These are phyloP conservation scores for Geococcyx californianus DNA, from an alignment of 2,113 vertebrate genomes.

Conservation along the genomic window DNA sequence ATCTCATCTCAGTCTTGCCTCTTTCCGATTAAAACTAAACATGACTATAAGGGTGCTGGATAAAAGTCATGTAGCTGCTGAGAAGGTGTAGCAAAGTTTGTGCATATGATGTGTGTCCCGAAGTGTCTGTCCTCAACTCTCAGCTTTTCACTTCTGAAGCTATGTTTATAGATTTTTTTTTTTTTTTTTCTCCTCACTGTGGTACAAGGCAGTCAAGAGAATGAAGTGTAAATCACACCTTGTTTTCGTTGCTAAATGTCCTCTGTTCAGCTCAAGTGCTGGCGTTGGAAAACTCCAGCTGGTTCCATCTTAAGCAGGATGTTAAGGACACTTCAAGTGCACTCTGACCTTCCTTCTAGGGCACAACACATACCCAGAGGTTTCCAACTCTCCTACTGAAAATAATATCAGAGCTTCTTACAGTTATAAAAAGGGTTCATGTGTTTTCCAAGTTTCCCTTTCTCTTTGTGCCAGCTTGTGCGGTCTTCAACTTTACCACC, in stretches of 20 bases:
- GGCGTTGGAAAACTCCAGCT: background rate
- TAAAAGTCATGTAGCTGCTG: background rate
- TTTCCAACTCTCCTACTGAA: background rate
- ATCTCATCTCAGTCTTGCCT: too few relatives aligned
- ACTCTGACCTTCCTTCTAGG: background rate
- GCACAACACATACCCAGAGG: background rate
- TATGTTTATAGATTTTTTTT: background rate
- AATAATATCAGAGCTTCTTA: background rate
- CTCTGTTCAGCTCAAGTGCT: background rate
- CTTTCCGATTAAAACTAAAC: background rate
- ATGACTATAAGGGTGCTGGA: background rate
- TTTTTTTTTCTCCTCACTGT: background rate
- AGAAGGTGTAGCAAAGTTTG: background rate
- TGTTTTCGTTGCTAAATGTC: background rate
- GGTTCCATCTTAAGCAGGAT: background rate
- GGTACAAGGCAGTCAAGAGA: background rate
- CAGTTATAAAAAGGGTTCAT: background rate
- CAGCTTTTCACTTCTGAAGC: background rate
- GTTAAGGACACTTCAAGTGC: background rate
- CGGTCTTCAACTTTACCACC: background rate
- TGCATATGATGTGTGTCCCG: background rate
- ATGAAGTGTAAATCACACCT: background rate
- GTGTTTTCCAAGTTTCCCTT: background rate
- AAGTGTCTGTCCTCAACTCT: background rate
- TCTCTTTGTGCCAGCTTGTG: background rate